Percentiles rank a stretch among this genome's conserved stretches.
These are phyloP conservation scores for Gisinianus flammeolus DNA, from an alignment of 2,888 invertebrate species.

Conservation along the genomic window DNA sequence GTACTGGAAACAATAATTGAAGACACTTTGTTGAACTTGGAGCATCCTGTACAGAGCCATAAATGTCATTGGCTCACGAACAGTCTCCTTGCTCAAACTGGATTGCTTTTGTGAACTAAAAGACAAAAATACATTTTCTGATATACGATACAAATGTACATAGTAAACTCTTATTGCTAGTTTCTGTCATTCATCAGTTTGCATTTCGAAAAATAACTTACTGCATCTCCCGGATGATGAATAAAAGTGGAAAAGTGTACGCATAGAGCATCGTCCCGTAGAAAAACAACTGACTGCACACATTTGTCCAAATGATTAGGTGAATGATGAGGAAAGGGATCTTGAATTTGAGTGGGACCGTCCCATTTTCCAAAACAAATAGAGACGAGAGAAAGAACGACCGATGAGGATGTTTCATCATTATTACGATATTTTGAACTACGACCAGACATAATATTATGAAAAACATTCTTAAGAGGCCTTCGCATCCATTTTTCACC, in stretches of 20 bases:
- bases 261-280: not conserved
- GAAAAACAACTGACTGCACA: not conserved
- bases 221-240: not conserved
- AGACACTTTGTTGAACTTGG: not conserved
- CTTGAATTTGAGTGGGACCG: not conserved
- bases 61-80: too few species aligned
- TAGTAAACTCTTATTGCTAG: too few species aligned
- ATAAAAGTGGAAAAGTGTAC: not conserved
- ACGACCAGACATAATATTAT: not conserved
- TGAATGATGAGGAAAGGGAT: not conserved
- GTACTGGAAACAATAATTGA: not conserved
- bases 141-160: too few species aligned
- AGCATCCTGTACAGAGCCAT: not conserved
- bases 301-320: not conserved
- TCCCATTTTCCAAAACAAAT: not conserved
- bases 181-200: too few species aligned
- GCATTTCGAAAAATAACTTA: too few species aligned
- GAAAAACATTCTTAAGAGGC: not conserved
- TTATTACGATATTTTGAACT: not conserved
- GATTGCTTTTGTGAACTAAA: too few species aligned
- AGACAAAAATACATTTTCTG: too few species aligned
- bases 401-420: not conserved
- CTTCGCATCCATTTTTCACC: constrained; percentile 4
- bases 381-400: not conserved
- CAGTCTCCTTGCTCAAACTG: too few species aligned